phyloP scores from a whole-genome alignment of 2,113 vertebrate species.

The Limanda limanda region DNA sequence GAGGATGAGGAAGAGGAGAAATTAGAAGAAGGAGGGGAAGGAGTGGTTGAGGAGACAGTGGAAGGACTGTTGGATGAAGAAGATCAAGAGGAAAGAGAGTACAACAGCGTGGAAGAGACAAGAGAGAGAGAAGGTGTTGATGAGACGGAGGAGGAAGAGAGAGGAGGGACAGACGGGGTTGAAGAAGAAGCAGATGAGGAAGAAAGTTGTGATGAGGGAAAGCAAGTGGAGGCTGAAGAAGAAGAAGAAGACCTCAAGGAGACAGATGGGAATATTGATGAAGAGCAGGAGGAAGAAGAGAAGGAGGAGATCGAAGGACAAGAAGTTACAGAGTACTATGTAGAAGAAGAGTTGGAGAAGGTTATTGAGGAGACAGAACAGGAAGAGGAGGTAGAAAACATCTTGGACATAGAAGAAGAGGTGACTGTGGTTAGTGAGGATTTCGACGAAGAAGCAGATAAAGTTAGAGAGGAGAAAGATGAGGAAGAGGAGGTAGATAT shows the following conservation, averaged over 20 bases:
- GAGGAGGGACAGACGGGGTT: neutral
- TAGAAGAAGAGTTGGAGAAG: neutral
- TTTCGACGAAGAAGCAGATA: neutral
- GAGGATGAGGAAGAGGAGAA: slow-evolving; percentile 26
- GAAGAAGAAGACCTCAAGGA: neutral
- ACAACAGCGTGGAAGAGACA: slow-evolving; percentile 6
- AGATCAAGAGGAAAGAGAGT: neutral
- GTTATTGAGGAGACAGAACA: neutral
- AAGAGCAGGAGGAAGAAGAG: neutral
- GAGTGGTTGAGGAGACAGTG: slow-evolving; percentile 40
- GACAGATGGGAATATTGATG: neutral
- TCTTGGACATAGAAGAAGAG: neutral
- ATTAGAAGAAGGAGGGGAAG: slow-evolving; percentile 26
- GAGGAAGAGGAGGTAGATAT: neutral
- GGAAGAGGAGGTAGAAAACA: neutral
- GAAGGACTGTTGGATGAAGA: neutral
- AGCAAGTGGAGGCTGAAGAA: slow-evolving; percentile 2
- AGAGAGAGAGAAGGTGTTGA: slow-evolving; percentile 12
- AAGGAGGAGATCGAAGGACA: neutral
- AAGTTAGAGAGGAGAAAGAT: neutral
- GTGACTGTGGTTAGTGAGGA: neutral
- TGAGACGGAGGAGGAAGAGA: slow-evolving; percentile 30
- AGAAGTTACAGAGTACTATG: too few species aligned
- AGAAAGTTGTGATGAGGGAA: neutral
- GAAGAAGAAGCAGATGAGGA: slow-evolving; percentile 7